These are phyloP conservation scores for Chloroceryle aenea DNA, from an alignment of 2,113 vertebrate species.

Conservation along the genomic window DNA sequence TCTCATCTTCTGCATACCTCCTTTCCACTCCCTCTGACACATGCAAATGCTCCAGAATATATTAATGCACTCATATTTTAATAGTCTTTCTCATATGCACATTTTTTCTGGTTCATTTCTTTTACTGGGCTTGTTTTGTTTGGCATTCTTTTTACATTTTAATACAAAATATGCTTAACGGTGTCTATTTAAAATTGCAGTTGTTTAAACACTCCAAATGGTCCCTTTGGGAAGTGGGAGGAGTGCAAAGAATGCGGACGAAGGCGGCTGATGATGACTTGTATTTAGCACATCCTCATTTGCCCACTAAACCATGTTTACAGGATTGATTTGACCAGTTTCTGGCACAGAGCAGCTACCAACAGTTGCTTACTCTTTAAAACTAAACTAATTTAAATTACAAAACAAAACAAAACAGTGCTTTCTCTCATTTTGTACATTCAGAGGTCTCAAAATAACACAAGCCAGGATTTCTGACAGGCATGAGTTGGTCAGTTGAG, in stretches of 20 bases:
- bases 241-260: background rate
- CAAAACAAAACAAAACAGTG: background rate
- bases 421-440: background rate
- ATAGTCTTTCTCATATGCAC: background rate
- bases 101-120: background rate
- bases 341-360: background rate
- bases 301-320: background rate
- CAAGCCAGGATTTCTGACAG: rapidly evolving
- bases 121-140: background rate
- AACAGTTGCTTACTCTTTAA: background rate
- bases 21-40: slow-evolving; percentile 27
- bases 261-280: background rate
- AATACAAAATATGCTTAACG: background rate
- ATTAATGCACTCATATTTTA: background rate
- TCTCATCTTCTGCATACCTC: background rate
- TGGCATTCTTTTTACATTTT: background rate
- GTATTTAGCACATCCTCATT: background rate
- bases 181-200: slow-evolving; percentile 25
- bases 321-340: background rate
- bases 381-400: background rate
- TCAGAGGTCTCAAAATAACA: background rate
- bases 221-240: background rate
- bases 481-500: background rate
- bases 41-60: background rate
- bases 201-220: slow-evolving; percentile 13